phyloP scores from a whole-genome alignment of 2,113 vertebrate genomes.

The Tonatia bakeri region DNA sequence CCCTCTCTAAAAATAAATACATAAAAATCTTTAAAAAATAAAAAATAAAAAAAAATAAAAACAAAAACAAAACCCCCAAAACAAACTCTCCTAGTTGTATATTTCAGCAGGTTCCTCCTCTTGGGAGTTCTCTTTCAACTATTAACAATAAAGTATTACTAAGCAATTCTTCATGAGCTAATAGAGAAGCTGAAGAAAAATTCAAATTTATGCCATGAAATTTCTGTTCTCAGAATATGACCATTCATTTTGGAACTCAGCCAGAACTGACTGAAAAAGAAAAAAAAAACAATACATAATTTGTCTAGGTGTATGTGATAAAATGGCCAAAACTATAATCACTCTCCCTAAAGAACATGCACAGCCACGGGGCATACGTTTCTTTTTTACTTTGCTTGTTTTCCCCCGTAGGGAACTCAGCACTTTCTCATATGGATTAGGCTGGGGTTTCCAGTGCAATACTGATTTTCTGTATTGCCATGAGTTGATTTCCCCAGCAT shows the following conservation, averaged over 20 bases:
- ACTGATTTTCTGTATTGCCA: background rate
- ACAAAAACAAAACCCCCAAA: too few relatives aligned
- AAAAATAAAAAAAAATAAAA: background rate
- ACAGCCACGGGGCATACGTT: background rate
- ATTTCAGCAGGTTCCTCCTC: background rate
- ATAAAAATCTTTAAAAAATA: too few relatives aligned
- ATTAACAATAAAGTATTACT: background rate
- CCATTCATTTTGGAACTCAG: background rate
- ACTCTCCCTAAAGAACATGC: background rate
- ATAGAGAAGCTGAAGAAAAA: background rate
- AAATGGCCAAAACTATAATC: slow-evolving; percentile 27
- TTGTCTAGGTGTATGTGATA: slow-evolving; percentile 20
- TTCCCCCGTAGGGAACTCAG: slow-evolving; percentile 16
- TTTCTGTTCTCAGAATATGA: slow-evolving; percentile 10
- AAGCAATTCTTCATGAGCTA: background rate
- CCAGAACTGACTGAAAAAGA: background rate
- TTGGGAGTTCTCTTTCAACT: background rate
- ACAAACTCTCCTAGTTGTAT: background rate
- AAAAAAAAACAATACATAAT: slow-evolving; percentile 14
- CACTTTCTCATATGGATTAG: slow-evolving; percentile 13
- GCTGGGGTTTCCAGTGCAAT: background rate
- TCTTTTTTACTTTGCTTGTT: slow-evolving; percentile 32
- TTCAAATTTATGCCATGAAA: background rate
- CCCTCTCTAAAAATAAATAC: too few relatives aligned
- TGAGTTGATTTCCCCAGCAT: background rate